phyloP scores from a whole-genome alignment of 2,797 vertebrate species.

The Coluber constrictor region DNA sequence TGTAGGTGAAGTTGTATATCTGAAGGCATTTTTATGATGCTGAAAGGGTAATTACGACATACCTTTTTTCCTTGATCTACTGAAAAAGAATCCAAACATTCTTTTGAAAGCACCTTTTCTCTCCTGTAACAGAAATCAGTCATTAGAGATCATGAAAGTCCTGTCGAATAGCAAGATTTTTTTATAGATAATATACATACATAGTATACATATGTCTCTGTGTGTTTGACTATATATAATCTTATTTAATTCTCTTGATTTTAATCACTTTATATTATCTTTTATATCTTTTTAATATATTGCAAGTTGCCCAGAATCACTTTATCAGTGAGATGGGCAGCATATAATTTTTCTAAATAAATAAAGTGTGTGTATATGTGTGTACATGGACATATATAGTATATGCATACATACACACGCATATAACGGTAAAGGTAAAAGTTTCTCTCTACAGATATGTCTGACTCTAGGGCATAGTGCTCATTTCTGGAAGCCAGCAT shows the following conservation, averaged over 20 bases:
- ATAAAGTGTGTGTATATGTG: not conserved
- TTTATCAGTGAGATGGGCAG: not conserved
- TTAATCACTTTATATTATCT: not conserved
- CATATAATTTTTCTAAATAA: not conserved
- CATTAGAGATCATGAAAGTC: not conserved
- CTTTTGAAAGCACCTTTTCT: constrained; percentile 40
- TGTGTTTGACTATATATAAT: not conserved
- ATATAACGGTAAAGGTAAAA: not conserved
- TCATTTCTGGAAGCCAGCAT: not conserved
- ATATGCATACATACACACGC: not conserved
- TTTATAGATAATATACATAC: not conserved
- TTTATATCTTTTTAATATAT: not conserved
- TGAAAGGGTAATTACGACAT: constrained; percentile 21
- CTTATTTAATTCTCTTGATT: not conserved
- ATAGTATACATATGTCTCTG: not conserved
- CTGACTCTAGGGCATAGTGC: not conserved
- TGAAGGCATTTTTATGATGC: not conserved
- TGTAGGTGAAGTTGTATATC: not conserved
- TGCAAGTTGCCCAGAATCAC: not conserved
- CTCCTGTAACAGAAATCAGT: constrained; percentile 57
- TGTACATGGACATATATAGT: not conserved
- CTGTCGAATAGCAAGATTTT: not conserved
- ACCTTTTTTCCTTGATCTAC: constrained; percentile 46
- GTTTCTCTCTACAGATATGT: not conserved
- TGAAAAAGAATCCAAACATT: constrained; percentile 37